Evolutionary conservation across 2,113 vertebrate species (phyloP), one percentile per base, ranked within the genome.

Genomic region (Cyanoderma ruficeps): DNA sequence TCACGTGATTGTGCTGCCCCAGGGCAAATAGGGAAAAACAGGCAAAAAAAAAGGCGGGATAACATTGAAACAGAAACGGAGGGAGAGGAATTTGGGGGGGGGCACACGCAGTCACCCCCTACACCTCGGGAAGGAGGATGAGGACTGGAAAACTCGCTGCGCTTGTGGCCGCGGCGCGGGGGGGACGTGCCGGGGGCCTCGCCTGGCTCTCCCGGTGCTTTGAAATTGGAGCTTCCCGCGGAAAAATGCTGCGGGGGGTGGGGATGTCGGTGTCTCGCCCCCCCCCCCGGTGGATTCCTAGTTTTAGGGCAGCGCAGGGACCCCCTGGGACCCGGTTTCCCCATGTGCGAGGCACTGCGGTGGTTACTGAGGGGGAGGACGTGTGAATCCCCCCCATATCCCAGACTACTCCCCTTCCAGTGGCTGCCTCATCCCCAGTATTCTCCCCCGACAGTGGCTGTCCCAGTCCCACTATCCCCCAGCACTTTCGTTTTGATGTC

Each of bases 381-480:
- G 0, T 22, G 20, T 8, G 35, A 22, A 33, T 2, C 41, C 4
- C 4, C 4, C 18, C 47, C 25, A 0, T 3, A 18, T 4, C 14
- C 44, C 53, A 17, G 18, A 15, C 6, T 19, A 15, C 47, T 27
- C 27, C 15, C 17, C 3, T 6, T 11, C 3, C 47, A 9, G 2
- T 2, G 14, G 41, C 74, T 81, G 42, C 50, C 22, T 20, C 46
- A 21, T 50, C 44, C 52, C 25, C 14, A 1, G 1, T 21, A 14
- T 12, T 13, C 17, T 22, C 15, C 3, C 5, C 9, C 0, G 11
- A 6, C 55, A 13, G 6, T 3, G 16, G 28, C 68, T 68, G 42
- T 50, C 41, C 41, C 55, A 22, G 9, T n/a, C 24, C 33, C 22
- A 0, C 5, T 5, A 15, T 3, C 12, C 15, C 33, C 24, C 15